Base-by-base conservation (phyloP, 2,797 vertebrate genomes). In the Protosalanx chinensis region DNA sequence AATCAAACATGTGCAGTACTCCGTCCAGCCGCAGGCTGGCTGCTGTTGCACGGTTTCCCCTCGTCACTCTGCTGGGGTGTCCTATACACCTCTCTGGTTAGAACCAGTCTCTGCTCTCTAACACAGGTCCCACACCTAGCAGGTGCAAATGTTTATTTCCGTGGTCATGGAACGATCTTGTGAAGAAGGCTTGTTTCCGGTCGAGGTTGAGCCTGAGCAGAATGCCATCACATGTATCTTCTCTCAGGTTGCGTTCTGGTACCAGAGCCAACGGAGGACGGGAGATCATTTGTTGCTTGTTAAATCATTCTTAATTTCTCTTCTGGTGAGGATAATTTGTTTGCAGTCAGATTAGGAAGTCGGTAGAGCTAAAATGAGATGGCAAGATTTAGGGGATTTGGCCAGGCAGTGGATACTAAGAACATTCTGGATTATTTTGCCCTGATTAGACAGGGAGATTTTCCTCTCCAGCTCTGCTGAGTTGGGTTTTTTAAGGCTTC, bases 321-420 rank as follows among this genome's bases (percentile, higher is more conserved):
- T 80, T 82, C 86, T 89, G 88, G 90, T 89, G 88, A 89, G 85
- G 86, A 91, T 91, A 90, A 90, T 91, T 92, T 90, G 86, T 91
- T 89, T 91, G 90, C 88, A 82, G 82, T 88, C 88, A 90, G 90
- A 91, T 92, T 91, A 93, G 87, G 87, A 90, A 87, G 80, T 82
- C 82, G 79, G 88, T 89, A 85, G 88, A 90, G 87, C 82, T 87
- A 89, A 91, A 84, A 92, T 89, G 90, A 91, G 90, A 92, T 90
- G 89, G 90, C 89, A 90, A 91, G 91, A 91, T 92, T 91, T 91
- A 88, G 87, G 86, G 92, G 91, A 93, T 92, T 91, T 91, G 85
- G 85, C 88, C 67, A 82, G 90, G 87, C 89, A 83, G 88, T 72
- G 84, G 85, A 89, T 91, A 90, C 91, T 91, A 90, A 91, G 90